Conservation (phyloP, 2,888 invertebrate genomes). For the Coleophora deauratella region DNA sequence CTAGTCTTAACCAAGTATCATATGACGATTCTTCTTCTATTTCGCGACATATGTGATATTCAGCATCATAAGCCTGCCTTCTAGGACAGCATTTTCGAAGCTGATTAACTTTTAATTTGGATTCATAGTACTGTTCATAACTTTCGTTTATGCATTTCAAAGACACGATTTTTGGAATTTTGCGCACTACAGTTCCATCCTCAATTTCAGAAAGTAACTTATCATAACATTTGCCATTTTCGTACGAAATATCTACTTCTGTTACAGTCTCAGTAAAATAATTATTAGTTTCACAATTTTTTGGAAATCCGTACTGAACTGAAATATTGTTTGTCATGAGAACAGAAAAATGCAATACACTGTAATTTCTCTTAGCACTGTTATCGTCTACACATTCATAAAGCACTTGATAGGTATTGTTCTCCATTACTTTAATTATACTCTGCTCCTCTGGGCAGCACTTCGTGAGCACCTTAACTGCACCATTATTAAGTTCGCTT, state of each 20-base stretch:
- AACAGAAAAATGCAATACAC: slow-evolving; percentile 29
- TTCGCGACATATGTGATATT: slow-evolving; percentile 42
- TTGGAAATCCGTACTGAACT: slow-evolving; percentile 41
- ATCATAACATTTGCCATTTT: slow-evolving; percentile 41
- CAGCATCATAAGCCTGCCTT: slow-evolving; percentile 46
- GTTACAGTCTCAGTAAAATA: too few species aligned
- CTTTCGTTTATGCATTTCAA: slow-evolving; percentile 39
- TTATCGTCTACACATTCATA: slow-evolving; percentile 45
- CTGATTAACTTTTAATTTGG: slow-evolving; percentile 30
- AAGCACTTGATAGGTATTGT: slow-evolving; percentile 17
- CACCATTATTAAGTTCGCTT: slow-evolving; percentile 23
- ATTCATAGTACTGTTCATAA: slow-evolving; percentile 21
- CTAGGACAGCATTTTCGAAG: slow-evolving; percentile 57
- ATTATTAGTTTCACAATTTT: slow-evolving; percentile 25
- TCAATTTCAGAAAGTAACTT: slow-evolving; percentile 40
- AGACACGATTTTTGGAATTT: slow-evolving; percentile 45
- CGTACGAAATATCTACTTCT: slow-evolving; percentile 20
- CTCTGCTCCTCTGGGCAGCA: slow-evolving; percentile 48
- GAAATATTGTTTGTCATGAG: slow-evolving; percentile 35
- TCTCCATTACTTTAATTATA: slow-evolving; percentile 39
- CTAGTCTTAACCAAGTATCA: slow-evolving; percentile 33
- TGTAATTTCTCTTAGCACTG: slow-evolving; percentile 27
- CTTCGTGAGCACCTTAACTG: slow-evolving; percentile 43
- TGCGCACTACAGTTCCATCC: slow-evolving; percentile 36
- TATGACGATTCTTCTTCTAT: slow-evolving; percentile 13